Evolutionary conservation across 30 jellyfish, hydroid and myxozoan genomes (phyloP).

Genomic region (Pelagia noctiluca): DNA sequence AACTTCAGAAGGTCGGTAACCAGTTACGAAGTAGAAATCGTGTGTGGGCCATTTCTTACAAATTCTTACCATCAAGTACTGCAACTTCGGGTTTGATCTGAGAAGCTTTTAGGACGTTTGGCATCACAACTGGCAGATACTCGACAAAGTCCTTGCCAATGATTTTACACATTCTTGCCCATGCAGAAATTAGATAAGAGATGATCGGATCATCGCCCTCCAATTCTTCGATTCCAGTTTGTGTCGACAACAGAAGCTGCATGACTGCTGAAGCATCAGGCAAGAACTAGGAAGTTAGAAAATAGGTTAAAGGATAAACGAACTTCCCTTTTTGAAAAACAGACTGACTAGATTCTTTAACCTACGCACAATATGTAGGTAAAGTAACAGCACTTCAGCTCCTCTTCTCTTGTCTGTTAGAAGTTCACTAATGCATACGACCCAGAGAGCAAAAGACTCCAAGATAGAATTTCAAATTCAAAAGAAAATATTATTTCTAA

Average conservation of each 20-base stretch:
- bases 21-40: background rate
- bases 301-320: no score
- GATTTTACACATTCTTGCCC: constrained; percentile 99
- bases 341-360: background rate
- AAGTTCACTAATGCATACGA: no score
- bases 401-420: no score
- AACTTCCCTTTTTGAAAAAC: background rate
- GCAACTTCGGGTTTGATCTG: constrained; percentile 99
- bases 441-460: background rate
- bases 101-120: constrained; percentile 99
- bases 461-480: background rate
- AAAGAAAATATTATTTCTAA: background rate
- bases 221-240: constrained; percentile 89
- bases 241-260: constrained; percentile 96
- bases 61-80: constrained; percentile 79
- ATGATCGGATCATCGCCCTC: constrained; percentile 98
- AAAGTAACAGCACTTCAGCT: no score
- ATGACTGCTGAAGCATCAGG: constrained; percentile 99
- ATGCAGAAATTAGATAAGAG: constrained; percentile 96
- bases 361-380: no score
- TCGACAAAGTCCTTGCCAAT: constrained; percentile 99
- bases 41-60: no score
- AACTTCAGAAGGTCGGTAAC: no score
- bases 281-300: constrained; percentile 83
- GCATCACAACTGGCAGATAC: constrained; percentile 99